Evolutionary conservation across 2,797 vertebrate species (phyloP).

Genomic region (Phoebastria nigripes): DNA sequence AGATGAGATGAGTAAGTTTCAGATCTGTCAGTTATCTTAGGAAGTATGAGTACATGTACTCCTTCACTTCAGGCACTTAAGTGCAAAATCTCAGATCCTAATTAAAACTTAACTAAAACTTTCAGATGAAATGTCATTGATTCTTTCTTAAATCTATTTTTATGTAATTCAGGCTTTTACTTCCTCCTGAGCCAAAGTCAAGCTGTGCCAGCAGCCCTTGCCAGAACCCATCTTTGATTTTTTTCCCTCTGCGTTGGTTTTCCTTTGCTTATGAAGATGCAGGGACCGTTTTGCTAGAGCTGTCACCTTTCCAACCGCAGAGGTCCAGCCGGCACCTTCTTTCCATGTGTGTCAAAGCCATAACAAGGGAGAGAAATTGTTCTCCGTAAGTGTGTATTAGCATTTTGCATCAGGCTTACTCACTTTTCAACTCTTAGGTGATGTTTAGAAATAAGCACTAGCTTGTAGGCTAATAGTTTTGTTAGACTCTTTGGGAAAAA

Average conservation of each 20-base stretch:
- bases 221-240: not conserved
- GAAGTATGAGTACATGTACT: conserved; percentile 11
- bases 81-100: conserved; percentile 27
- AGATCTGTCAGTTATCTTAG: conserved; percentile 47
- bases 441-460: not conserved
- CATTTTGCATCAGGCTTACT: not conserved
- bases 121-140: conserved; percentile 58
- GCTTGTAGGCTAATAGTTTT: not conserved
- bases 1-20: conserved; percentile 45
- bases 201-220: conserved; percentile 35
- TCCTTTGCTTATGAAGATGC: not conserved
- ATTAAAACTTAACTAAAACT: conserved; percentile 62
- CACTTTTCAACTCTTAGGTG: not conserved
- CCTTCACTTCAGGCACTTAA: conserved; percentile 34
- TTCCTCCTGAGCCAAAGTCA: conserved; percentile 26
- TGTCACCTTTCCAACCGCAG: not conserved
- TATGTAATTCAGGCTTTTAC: conserved; percentile 18
- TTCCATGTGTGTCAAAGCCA: not conserved
- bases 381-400: not conserved
- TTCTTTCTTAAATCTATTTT: conserved; percentile 59
- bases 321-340: not conserved
- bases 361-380: not conserved
- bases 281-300: not conserved
- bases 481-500: not conserved
- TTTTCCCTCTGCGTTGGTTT: not conserved